Percentiles rank a stretch among this genome's conserved stretches.
phyloP scores from a whole-genome alignment of 2,113 vertebrate genomes.

The Pao palembangensis region DNA sequence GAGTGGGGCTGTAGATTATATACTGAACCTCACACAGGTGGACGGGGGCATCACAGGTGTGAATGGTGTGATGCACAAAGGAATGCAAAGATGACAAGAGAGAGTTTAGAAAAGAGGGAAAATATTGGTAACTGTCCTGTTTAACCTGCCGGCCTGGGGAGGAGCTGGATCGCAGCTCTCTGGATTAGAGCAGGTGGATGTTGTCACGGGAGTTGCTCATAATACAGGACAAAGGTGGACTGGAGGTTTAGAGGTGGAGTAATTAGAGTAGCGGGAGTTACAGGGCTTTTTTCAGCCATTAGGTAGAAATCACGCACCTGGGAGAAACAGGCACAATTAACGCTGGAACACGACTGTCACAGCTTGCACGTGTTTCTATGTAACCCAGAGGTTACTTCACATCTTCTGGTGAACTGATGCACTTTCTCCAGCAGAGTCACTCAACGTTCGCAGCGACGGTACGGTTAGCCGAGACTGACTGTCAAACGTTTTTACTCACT shows the following conservation, averaged over 20 bases:
- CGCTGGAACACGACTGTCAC: slow-evolving; percentile 13
- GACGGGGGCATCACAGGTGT: slow-evolving; percentile 37
- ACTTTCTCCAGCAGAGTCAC: background rate
- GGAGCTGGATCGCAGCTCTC: slow-evolving; percentile 31
- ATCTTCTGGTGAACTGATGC: background rate
- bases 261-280: slow-evolving; percentile 24
- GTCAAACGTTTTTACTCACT: slow-evolving; percentile 79
- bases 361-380: slow-evolving; percentile 7
- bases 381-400: slow-evolving; percentile 1
- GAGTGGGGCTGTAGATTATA: slow-evolving; percentile 27
- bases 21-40: slow-evolving; percentile 29
- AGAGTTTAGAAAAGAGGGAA: slow-evolving; percentile 33
- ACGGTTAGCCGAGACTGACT: slow-evolving; percentile 16
- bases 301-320: slow-evolving; percentile 33
- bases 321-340: slow-evolving; percentile 45
- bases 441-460: background rate
- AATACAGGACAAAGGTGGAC: slow-evolving; percentile 30
- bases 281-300: slow-evolving; percentile 19
- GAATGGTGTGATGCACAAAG: slow-evolving; percentile 17
- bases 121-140: slow-evolving; percentile 52
- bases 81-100: slow-evolving; percentile 21
- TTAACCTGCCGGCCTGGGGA: slow-evolving; percentile 43
- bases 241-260: slow-evolving; percentile 38
- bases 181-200: slow-evolving; percentile 29
- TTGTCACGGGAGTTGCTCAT: slow-evolving; percentile 33